phyloP scores from a whole-genome alignment of 2,113 vertebrate species.

The Callaeas wilsoni region DNA sequence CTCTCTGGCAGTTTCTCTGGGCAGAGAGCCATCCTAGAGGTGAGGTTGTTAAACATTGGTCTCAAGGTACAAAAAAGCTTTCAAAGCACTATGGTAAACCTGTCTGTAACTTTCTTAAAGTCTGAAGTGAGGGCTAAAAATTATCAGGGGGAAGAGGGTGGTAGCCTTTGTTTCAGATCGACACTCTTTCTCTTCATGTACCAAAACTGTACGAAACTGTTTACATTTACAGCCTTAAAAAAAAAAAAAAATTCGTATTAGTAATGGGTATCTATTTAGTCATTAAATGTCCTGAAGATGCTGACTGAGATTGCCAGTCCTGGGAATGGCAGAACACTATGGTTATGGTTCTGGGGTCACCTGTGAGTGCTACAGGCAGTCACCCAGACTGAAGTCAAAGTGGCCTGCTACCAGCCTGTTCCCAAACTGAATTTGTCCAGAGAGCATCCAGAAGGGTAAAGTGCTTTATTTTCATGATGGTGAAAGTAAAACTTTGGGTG shows the following conservation, averaged over 20 bases:
- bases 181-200: neutral
- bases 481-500: neutral
- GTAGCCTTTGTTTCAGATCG: neutral
- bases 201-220: neutral
- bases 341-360: neutral
- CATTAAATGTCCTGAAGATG: neutral
- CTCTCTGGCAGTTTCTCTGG: neutral
- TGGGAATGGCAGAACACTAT: neutral
- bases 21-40: neutral
- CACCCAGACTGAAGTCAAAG: neutral
- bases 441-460: neutral
- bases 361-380: accelerated
- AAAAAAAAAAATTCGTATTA: neutral
- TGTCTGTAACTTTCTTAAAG: neutral
- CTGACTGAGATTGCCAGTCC: neutral
- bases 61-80: neutral
- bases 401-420: neutral
- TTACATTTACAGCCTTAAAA: neutral
- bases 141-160: neutral
- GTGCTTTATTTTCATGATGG: neutral
- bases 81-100: neutral
- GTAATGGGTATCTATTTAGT: neutral
- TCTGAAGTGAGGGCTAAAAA: neutral
- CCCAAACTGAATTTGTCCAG: neutral
- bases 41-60: neutral